These are phyloP conservation scores for Nylanderia fulva DNA, from an alignment of 1,140 invertebrate genomes.

Conservation along the genomic window DNA sequence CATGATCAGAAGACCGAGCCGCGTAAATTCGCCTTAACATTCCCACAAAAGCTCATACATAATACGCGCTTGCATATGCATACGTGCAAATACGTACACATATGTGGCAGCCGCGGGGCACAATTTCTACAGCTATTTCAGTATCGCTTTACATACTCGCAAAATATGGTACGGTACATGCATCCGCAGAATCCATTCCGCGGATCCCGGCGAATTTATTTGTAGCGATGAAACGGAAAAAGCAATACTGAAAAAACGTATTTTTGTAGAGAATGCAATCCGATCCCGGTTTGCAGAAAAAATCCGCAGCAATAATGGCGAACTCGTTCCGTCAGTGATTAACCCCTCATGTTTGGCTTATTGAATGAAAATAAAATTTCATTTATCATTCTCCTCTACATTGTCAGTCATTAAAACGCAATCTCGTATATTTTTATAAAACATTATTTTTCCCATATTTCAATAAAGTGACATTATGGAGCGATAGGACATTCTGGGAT, in stretches of 20 bases:
- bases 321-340: conserved; percentile 44
- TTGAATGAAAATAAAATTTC: conserved; percentile 49
- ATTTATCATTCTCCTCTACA: neutral
- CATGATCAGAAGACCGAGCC: neutral
- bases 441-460: neutral
- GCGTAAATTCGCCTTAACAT: conserved; percentile 53
- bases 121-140: conserved; percentile 71
- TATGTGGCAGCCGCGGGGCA: conserved; percentile 47
- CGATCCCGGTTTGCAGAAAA: conserved; percentile 42
- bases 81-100: conserved; percentile 28
- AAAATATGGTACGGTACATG: conserved; percentile 37
- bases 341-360: conserved; percentile 19
- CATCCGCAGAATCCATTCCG: conserved; percentile 51
- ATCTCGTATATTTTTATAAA: neutral
- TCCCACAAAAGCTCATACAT: conserved; percentile 14
- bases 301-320: conserved; percentile 49
- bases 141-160: conserved; percentile 72
- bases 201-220: conserved; percentile 53
- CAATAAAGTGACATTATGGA: neutral
- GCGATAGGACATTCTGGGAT: neutral
- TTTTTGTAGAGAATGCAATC: conserved; percentile 58
- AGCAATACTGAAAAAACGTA: conserved; percentile 60
- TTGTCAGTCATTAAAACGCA: conserved; percentile 13
- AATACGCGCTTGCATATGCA: conserved; percentile 43
- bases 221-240: conserved; percentile 62